A percentile compares a stretch with the other conserved stretches of the same genome.
Conservation (phyloP, 2,888 invertebrate genomes). For the Caenorhabditis auriculariae region DNA sequence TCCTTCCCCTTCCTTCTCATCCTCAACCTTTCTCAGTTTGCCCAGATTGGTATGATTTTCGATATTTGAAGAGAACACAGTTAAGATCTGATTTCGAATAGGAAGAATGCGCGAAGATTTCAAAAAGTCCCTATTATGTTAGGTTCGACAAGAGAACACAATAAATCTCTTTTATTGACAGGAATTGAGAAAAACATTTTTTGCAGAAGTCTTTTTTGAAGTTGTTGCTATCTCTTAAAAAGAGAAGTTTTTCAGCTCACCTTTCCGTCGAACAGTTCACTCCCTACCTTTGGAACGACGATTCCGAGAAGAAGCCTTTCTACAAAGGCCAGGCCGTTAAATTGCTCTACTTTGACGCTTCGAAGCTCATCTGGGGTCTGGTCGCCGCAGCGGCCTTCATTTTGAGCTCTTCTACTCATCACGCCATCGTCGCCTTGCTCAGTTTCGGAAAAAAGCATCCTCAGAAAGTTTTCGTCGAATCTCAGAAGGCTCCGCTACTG, state of each 20-base stretch:
- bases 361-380: conserved; percentile 14
- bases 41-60: too few relatives aligned
- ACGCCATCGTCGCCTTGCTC: conserved; percentile 8
- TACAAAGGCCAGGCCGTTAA: conserved; percentile 9
- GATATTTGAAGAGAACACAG: too few relatives aligned
- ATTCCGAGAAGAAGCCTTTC: conserved; percentile 7
- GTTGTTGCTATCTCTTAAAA: too few relatives aligned
- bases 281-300: conserved; percentile 19
- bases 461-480: conserved; percentile 17
- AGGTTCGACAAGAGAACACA: too few relatives aligned
- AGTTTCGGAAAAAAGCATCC: background rate
- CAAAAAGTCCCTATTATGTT: too few relatives aligned
- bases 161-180: too few relatives aligned
- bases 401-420: conserved; percentile 6
- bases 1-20: conserved; percentile 8
- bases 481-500: conserved; percentile 16
- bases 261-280: conserved; percentile 18
- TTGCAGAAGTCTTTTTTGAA: too few relatives aligned
- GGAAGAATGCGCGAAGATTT: too few relatives aligned
- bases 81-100: too few relatives aligned
- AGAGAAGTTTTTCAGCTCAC: too few relatives aligned
- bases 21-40: conserved; percentile 14
- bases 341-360: conserved; percentile 14
- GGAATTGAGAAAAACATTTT: too few relatives aligned
- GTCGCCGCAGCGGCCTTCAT: conserved; percentile 11